phyloP scores from a whole-genome alignment of 2,888 invertebrate species.

The Orchesella flavescens region DNA sequence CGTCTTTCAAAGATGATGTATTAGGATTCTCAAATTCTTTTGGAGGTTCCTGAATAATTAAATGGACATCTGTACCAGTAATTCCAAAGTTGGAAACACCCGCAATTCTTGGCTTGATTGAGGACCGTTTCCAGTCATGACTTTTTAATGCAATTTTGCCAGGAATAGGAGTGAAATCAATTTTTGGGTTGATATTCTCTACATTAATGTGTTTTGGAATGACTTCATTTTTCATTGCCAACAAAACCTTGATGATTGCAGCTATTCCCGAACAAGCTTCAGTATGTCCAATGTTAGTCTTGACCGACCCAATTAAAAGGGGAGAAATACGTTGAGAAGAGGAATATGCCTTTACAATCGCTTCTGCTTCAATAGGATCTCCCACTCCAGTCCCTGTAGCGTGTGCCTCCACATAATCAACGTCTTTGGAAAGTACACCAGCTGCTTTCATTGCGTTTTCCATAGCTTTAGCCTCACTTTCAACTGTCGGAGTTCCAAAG shows the following conservation, averaged over 20 bases:
- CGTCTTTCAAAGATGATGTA: not conserved
- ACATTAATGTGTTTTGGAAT: conserved; percentile 61
- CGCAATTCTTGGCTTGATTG: not conserved
- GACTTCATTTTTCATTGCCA: conserved; percentile 41
- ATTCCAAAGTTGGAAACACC: conserved; percentile 26
- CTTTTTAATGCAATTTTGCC: conserved; percentile 47
- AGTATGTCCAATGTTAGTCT: conserved; percentile 61
- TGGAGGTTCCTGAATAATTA: conserved; percentile 36
- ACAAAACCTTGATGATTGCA: conserved; percentile 58
- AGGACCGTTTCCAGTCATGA: not conserved
- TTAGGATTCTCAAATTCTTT: not conserved
- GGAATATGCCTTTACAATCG: conserved; percentile 28
- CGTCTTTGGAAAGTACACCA: not conserved
- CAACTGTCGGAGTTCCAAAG: conserved; percentile 29
- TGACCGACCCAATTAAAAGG: conserved; percentile 38
- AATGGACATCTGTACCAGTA: conserved; percentile 37
- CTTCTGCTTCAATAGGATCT: conserved; percentile 47
- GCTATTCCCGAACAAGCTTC: conserved; percentile 58
- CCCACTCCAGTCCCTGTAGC: conserved; percentile 74
- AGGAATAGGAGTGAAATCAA: conserved; percentile 53
- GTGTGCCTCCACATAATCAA: conserved; percentile 9
- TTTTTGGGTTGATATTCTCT: conserved; percentile 42
- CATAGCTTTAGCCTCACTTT: not conserved
- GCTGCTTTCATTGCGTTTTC: not conserved
- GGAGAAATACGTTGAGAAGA: not conserved